Evolutionary conservation across 1,140 invertebrate species (phyloP), one percentile per base, ranked within the genome.

Genomic region (Vanessa atalanta): DNA sequence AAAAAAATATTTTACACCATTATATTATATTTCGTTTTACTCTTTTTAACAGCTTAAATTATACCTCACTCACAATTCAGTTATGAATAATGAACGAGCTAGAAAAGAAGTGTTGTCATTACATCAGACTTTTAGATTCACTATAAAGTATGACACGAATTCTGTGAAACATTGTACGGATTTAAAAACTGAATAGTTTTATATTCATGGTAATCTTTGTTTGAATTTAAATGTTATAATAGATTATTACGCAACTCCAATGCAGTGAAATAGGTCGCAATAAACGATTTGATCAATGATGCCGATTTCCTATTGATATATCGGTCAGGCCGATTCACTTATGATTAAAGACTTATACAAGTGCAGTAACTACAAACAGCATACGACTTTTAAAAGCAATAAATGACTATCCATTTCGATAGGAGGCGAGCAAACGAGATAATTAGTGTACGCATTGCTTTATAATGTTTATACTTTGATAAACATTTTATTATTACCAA

Each of bases 201-300:
- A 43, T 43, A 43, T 43, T 43, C 7, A 43, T 9, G 8, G 9
- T 9, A 43, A 43, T 43, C 37, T 43, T 11, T 43, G 37, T 43
- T 43, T 11, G 23, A 61, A 61, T 31, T 15, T 31, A 31, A 23
- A 61, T 61, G 13, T 37, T 16, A n/a, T 37, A 37, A 61, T n/a
- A 61, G n/a, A 37, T 31, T 50, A 70, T 75, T 66, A 61, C 65
- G 73, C 66, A 75, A 75, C 23, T 57, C 57, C 26, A 63, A 51
- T 55, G 64, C 20, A 67, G 23, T 12, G 60, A 70, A 69, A 57
- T 74, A 74, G 72, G 60, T 65, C 60, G 50, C 20, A 53, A 65
- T 69, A 23, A 70, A 60, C 51, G 60, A 65, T 20, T 57, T 75
- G 67, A 75, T 75, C 67, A 75, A 70, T 66, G 73, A 75, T 70